Evolutionary conservation across 2,888 invertebrate genomes (phyloP).

Genomic region (Zootermopsis nevadensis): DNA sequence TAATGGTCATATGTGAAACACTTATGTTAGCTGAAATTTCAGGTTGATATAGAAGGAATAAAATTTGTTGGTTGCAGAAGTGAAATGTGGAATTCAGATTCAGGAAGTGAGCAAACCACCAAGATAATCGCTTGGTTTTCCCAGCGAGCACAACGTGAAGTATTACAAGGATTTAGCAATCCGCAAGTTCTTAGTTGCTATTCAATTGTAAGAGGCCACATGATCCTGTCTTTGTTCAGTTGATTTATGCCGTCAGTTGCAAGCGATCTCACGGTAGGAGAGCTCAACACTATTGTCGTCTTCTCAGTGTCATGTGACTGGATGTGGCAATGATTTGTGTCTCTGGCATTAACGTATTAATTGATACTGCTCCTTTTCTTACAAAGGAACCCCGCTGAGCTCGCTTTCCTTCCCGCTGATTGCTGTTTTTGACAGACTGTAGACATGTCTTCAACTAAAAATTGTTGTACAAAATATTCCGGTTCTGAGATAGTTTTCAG

Average conservation of each 20-base stretch:
- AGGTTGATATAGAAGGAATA: too few species aligned
- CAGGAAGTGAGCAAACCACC: too few species aligned
- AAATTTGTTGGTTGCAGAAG: too few species aligned
- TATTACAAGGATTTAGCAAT: background rate
- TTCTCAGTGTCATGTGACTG: slow-evolving; percentile 1
- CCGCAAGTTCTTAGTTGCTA: background rate
- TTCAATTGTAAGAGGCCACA: background rate
- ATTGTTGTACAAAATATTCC: background rate
- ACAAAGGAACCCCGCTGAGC: background rate
- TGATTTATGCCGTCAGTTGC: slow-evolving; percentile 22
- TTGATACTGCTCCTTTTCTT: slow-evolving; percentile 13
- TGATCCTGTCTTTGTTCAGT: slow-evolving; percentile 13
- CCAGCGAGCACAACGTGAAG: background rate
- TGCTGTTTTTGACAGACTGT: background rate
- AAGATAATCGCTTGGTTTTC: background rate
- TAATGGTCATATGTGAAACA: too few species aligned
- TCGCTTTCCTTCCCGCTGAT: background rate
- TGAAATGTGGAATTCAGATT: too few species aligned
- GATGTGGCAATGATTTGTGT: slow-evolving; percentile 5
- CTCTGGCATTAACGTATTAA: background rate
- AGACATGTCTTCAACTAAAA: background rate
- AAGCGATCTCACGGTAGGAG: slow-evolving; percentile 11
- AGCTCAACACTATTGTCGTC: background rate
- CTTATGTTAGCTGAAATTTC: too few species aligned
- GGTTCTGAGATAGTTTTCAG: too few species aligned